Base-by-base conservation (phyloP, 2,797 vertebrate species). In the Smutsia temminckii region DNA sequence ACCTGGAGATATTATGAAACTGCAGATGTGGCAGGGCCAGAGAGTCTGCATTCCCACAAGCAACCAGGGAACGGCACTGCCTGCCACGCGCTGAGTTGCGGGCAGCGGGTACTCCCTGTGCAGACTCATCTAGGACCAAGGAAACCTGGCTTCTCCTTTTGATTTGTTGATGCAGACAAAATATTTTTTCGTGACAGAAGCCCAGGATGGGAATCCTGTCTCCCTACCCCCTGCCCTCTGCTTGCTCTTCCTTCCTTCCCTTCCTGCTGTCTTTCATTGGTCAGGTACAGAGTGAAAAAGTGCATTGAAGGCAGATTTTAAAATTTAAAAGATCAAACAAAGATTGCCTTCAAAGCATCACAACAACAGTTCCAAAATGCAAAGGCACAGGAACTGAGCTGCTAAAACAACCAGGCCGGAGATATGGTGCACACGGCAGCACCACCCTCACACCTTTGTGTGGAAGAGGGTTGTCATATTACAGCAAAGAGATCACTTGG, bases 281-380 rank as follows among this genome's bases (percentile, higher is more conserved):
- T 16, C 8, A 18, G 29, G 34, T 29, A 72, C 32, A 23, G 29
- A 64, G 66, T 55, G 23, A 55, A 74, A 57, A 64, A 6, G 46
- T 74, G 29, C 74, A 37, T 64, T 74, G 64, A 68, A 74, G 25
- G n/a, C 59, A 63, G 42, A 87, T 63, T 42, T 93, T 63, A 51
- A 71, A n/a, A 61, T 87, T 61, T 32, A 88, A n/a, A 59, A 51
- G 17, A 72, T 72, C 34, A 87, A 42, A 72, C 37, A 63, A 64
- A 12, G 46, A 42, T 40, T 74, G 16, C 66, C 49, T 81, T 80
- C 46, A 55, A 64, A 81, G 17, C 77, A 72, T 63, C 17, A 2
- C 68, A 72, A 57, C 55, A 93, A n/a, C 18, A 75, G 63, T 32
- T 57, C 37, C 27, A 32, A 29, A 34, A 81, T 21, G 55, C 42